These are phyloP conservation scores for Propithecus perrieri DNA, from an alignment of 2,797 vertebrate genomes.

Conservation along the genomic window DNA sequence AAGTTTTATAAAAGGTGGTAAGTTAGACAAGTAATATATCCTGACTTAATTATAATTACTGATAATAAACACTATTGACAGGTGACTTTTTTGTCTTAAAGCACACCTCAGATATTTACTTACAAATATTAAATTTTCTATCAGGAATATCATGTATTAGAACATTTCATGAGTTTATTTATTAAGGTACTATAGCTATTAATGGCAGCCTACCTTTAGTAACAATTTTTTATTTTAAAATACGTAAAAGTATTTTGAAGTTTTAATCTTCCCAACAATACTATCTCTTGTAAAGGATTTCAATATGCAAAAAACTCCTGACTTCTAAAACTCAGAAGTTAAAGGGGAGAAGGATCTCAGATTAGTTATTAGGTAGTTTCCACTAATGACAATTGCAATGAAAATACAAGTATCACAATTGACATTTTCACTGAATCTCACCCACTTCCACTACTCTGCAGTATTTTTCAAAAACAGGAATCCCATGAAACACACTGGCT, in stretches of 20 bases:
- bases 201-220: not conserved
- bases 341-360: not conserved
- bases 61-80: not conserved
- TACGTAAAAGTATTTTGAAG: not conserved
- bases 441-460: not conserved
- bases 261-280: not conserved
- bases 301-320: not conserved
- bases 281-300: not conserved
- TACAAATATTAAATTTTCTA: slow-evolving; percentile 16
- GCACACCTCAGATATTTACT: not conserved
- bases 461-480: not conserved
- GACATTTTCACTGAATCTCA: slow-evolving; percentile 12
- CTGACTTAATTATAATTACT: not conserved
- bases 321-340: not conserved
- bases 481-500: not conserved
- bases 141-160: not conserved
- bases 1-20: slow-evolving; percentile 40
- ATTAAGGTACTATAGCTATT: not conserved
- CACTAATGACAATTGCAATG: not conserved
- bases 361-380: not conserved
- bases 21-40: not conserved
- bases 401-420: not conserved
- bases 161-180: not conserved
- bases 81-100: slow-evolving; percentile 28
- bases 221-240: slow-evolving; percentile 20